Evolutionary conservation across 2,797 vertebrate species (phyloP).

Genomic region (Enteromius anoplus): DNA sequence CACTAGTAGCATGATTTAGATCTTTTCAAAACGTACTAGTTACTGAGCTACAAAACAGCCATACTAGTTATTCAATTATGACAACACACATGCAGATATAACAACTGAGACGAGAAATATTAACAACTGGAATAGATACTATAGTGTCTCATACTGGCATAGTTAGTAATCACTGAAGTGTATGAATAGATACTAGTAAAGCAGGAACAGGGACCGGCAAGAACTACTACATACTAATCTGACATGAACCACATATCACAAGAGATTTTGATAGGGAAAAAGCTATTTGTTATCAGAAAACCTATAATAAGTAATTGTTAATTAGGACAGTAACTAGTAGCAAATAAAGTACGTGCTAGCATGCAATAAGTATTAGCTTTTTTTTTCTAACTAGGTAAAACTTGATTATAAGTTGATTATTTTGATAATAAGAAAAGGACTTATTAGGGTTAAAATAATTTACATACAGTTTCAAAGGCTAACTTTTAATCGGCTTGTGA

Average conservation of each 20-base stretch:
- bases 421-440: too few relatives aligned
- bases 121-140: background rate
- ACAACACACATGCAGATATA: background rate
- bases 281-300: background rate
- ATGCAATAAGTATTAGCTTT: background rate
- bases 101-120: background rate
- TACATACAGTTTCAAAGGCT: background rate
- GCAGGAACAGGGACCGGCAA: background rate
- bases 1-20: background rate
- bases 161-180: background rate
- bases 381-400: too few relatives aligned
- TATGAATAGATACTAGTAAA: constrained; percentile 2
- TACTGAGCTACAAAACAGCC: background rate
- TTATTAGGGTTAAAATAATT: background rate
- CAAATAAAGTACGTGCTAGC: too few relatives aligned
- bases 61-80: background rate
- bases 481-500: background rate
- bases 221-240: background rate
- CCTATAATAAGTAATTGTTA: background rate
- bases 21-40: background rate
- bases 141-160: background rate
- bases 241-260: background rate
- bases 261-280: background rate
- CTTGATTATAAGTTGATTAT: too few relatives aligned
- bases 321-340: background rate